phyloP scores from a whole-genome alignment of 2,888 invertebrate species.

The Andrena flavipes region DNA sequence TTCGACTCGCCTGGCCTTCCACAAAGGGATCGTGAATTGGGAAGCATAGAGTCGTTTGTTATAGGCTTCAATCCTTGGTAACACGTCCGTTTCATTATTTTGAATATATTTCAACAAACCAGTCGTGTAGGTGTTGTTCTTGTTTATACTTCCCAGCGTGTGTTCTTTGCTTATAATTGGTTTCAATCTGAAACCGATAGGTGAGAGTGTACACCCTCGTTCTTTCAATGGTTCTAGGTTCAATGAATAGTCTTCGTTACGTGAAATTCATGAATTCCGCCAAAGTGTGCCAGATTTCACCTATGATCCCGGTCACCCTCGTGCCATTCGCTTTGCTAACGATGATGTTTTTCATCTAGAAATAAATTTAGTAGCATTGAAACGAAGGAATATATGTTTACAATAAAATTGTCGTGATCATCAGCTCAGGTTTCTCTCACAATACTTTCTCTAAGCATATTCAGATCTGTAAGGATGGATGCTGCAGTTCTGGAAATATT shows the following conservation, averaged over 20 bases:
- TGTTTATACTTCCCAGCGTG: neutral
- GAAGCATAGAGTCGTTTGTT: neutral
- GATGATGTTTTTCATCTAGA: slow-evolving; percentile 44
- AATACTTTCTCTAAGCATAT: no score
- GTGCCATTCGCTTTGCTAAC: slow-evolving; percentile 44
- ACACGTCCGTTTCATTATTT: slow-evolving; percentile 45
- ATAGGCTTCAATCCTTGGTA: slow-evolving; percentile 39
- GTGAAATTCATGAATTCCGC: slow-evolving; percentile 68
- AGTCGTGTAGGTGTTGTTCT: neutral
- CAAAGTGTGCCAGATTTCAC: slow-evolving; percentile 66
- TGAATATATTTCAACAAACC: slow-evolving; percentile 41
- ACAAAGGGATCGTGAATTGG: slow-evolving; percentile 58
- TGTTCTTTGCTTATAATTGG: slow-evolving; percentile 13
- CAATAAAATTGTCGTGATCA: no score
- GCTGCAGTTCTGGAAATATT: no score
- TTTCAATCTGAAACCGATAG: slow-evolving; percentile 41
- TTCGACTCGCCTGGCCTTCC: slow-evolving; percentile 56
- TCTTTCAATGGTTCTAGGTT: neutral
- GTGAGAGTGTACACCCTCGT: neutral
- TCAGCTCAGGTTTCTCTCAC: no score
- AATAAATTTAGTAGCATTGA: neutral
- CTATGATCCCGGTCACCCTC: slow-evolving; percentile 52
- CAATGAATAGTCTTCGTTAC: slow-evolving; percentile 46
- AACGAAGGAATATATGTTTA: no score
- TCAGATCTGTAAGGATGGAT: no score